A percentile compares a stretch with the other conserved stretches of the same genome.
Conservation (phyloP, 1,140 invertebrate species). For the Tachypleus tridentatus region DNA sequence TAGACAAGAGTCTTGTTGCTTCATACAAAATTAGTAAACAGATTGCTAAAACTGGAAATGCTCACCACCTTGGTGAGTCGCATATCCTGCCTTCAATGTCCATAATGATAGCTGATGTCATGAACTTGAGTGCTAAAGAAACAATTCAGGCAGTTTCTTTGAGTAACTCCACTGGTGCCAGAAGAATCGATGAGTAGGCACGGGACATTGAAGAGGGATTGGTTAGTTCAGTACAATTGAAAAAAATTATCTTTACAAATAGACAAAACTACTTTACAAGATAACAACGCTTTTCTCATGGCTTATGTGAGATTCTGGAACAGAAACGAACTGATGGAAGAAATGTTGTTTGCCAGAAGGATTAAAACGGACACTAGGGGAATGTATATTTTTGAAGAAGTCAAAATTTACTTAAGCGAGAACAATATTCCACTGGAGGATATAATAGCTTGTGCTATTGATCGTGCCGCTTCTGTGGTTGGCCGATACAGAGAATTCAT, state of each 20-base stretch:
- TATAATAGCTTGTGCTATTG: constrained; percentile 29
- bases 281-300: constrained; percentile 7
- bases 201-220: background rate
- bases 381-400: constrained; percentile 12
- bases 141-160: background rate
- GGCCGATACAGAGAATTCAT: constrained; percentile 27
- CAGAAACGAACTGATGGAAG: constrained; percentile 5
- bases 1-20: no score
- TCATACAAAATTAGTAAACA: no score
- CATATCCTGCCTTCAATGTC: no score
- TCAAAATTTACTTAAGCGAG: constrained; percentile 27
- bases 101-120: no score
- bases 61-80: no score
- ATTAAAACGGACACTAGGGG: constrained; percentile 15
- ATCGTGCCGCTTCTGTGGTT: constrained; percentile 28
- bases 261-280: constrained; percentile 6
- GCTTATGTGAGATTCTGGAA: constrained; percentile 6
- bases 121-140: no score
- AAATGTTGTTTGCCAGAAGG: constrained; percentile 9
- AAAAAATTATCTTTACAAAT: constrained; percentile 9
- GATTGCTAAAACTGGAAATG: no score
- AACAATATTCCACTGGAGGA: constrained; percentile 27
- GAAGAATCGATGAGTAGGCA: constrained; percentile 3
- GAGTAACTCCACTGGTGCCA: constrained; percentile 1
- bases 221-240: background rate